Evolutionary conservation across 1,140 invertebrate species (phyloP), one percentile per base, ranked within the genome.

Genomic region (Anthonomus grandis): DNA sequence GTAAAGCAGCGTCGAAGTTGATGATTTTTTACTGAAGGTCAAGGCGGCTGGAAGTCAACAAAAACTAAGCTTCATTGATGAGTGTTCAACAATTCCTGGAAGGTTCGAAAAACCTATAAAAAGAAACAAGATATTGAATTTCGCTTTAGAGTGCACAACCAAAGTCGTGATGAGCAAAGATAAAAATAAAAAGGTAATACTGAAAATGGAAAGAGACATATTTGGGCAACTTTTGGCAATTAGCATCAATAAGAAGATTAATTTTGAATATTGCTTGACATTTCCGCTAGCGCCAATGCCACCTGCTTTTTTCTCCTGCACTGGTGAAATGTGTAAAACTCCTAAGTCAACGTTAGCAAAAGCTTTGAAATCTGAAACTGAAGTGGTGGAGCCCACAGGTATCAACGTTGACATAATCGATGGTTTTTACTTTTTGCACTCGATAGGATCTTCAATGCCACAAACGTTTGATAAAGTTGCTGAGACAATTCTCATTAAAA

Each of bases 251-350:
- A 57, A 70, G 57, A 65, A 70, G 64, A 64, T 67, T 42, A 57
- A 70, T 58, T 22, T 68, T 15, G 64, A 64, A 55, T 47, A 37
- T 42, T 65, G 19, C n/a, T n/a, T n/a, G n/a, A n/a, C n/a, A n/a
- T n/a, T n/a, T n/a, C n/a, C n/a, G n/a, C n/a, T n/a, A n/a, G 59
- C 69, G 59, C 64, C 65, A 24, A 31, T 67, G 42, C 70, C 67
- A 1, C 67, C 66, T 46, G 63, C 66, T 44, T 62, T 70, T 45
- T 52, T 51, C 17, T 46, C 48, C 18, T 52, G 19, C 47, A 31
- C 15, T 59, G 57, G 57, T 37, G 27, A 15, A 39, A 59, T 59
- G 48, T 52, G 37, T 23, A 59, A 59, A 59, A n/a, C n/a, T n/a
- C n/a, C n/a, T n/a, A n/a, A n/a, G n/a, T n/a, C n/a, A n/a, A n/a